Evolutionary conservation across 2,797 vertebrate species (phyloP).

Genomic region (Lutra lutra): DNA sequence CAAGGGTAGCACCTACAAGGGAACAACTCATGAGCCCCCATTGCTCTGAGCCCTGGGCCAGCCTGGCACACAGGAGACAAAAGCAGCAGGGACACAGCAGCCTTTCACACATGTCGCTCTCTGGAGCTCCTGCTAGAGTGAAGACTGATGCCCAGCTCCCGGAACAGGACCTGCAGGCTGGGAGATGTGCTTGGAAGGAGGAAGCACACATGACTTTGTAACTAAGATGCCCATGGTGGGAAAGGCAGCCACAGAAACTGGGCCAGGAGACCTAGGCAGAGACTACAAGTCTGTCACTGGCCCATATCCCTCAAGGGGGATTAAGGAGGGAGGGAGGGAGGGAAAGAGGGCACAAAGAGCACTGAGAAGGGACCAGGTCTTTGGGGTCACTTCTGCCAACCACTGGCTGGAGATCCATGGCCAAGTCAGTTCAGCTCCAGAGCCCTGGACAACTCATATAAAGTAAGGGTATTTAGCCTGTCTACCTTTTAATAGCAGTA

Average conservation of each 20-base stretch:
- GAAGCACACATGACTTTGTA: background rate
- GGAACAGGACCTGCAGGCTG: background rate
- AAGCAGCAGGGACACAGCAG: background rate
- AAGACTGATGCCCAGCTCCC: background rate
- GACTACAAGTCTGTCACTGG: background rate
- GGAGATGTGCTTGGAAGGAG: background rate
- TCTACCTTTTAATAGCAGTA: background rate
- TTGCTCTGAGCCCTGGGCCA: background rate
- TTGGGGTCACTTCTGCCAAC: background rate
- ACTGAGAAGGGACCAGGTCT: background rate
- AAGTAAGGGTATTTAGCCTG: background rate
- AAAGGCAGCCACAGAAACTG: background rate
- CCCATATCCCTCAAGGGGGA: background rate
- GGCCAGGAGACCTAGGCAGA: background rate
- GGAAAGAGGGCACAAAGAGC: background rate
- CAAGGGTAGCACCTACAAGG: slow-evolving; percentile 89
- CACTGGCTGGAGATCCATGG: background rate
- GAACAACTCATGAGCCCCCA: slow-evolving; percentile 32
- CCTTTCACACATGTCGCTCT: background rate
- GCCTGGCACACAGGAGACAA: background rate
- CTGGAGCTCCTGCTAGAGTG: background rate
- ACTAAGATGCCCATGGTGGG: background rate
- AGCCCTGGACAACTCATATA: background rate
- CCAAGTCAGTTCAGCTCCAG: background rate
- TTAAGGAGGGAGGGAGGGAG: background rate